phyloP scores from a whole-genome alignment of 2,113 vertebrate genomes.

The Forbesichthys papilliferus region DNA sequence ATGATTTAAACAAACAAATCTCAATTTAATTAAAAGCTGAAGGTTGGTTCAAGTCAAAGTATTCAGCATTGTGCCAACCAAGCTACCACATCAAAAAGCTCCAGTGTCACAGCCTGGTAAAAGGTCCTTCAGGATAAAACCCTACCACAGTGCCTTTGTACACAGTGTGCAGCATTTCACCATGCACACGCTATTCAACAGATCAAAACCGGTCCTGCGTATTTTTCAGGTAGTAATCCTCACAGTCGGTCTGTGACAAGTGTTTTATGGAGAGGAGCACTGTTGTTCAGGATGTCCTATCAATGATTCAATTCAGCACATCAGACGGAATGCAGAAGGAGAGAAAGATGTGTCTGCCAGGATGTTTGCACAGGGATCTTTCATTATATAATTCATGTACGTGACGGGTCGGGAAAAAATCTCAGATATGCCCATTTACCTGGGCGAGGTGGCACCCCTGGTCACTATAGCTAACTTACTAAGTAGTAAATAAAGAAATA shows the following conservation, averaged over 20 bases:
- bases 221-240: conserved; percentile 34
- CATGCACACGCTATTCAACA: conserved; percentile 23
- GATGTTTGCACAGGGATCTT: conserved; percentile 52
- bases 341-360: conserved; percentile 61
- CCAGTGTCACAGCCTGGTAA: background rate
- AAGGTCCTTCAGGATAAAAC: conserved; percentile 3
- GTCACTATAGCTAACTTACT: conserved; percentile 26
- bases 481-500: too few species aligned
- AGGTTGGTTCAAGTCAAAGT: background rate
- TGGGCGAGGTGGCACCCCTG: conserved; percentile 35
- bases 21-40: background rate
- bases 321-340: conserved; percentile 55
- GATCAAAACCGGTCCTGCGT: conserved; percentile 45
- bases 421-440: conserved; percentile 55
- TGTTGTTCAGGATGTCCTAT: conserved; percentile 75
- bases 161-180: conserved; percentile 37
- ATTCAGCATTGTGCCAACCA: background rate
- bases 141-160: conserved; percentile 2
- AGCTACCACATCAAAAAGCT: background rate
- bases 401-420: conserved; percentile 62
- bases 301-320: conserved; percentile 76
- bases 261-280: conserved; percentile 67
- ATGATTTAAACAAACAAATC: too few species aligned
- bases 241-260: conserved; percentile 64
- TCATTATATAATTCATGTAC: conserved; percentile 75